A percentile compares a stretch with the other conserved stretches of the same genome.
phyloP scores from a whole-genome alignment of 1,140 invertebrate genomes.

The Adoxophyes honmai region DNA sequence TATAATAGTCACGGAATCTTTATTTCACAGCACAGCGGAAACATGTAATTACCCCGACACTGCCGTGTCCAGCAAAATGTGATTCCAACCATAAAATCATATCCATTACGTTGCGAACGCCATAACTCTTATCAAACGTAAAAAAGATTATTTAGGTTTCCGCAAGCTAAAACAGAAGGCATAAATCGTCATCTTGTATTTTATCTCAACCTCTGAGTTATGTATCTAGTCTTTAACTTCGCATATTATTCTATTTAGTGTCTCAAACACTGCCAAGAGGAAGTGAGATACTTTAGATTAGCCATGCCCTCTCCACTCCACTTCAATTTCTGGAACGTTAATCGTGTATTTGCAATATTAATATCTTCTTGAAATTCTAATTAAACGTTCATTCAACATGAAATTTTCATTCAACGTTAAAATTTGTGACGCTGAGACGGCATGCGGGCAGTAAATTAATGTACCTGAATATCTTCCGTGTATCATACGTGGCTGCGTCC shows the following conservation, averaged over 20 bases:
- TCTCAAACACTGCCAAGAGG: constrained; percentile 1
- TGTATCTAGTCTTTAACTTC: too few relatives aligned
- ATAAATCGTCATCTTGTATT: too few relatives aligned
- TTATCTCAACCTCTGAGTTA: too few relatives aligned
- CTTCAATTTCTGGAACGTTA: neutral
- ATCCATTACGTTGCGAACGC: constrained; percentile 1
- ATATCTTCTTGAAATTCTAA: neutral
- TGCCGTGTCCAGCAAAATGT: constrained; percentile 31
- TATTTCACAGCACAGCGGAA: constrained; percentile 53
- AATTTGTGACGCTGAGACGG: constrained; percentile 3
- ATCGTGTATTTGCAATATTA: neutral
- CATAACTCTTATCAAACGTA: neutral
- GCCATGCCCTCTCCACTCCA: neutral
- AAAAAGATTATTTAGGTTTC: constrained; percentile 3
- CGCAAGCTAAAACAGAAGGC: neutral
- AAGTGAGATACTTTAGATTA: constrained; percentile 8
- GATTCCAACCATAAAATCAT: constrained; percentile 36
- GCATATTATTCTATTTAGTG: neutral
- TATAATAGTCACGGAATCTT: constrained; percentile 26
- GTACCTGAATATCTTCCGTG: neutral
- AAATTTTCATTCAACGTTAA: constrained; percentile 13
- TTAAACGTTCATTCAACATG: constrained; percentile 7
- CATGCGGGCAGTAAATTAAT: neutral
- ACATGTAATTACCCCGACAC: constrained; percentile 47
- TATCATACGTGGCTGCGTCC: constrained; percentile 4